phyloP scores from a whole-genome alignment of 2,797 vertebrate species.

The Melanogrammus aeglefinus region DNA sequence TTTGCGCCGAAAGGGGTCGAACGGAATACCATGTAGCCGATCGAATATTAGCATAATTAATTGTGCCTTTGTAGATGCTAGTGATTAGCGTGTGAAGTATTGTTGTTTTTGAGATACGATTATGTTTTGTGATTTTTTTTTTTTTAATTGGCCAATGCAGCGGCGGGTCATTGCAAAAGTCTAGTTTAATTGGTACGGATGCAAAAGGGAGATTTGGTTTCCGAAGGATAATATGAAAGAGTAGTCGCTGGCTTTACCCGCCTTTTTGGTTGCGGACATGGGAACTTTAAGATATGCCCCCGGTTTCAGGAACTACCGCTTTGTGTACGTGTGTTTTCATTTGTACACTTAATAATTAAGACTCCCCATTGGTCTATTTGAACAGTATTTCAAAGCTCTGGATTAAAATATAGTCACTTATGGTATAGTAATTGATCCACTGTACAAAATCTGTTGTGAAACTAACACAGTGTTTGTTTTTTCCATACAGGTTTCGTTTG shows the following conservation, averaged over 20 bases:
- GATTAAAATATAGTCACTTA: background rate
- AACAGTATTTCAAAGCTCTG: background rate
- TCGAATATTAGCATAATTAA: background rate
- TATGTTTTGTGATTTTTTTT: background rate
- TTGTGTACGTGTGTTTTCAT: background rate
- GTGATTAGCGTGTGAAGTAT: background rate
- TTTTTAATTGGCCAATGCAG: background rate
- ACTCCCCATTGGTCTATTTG: background rate
- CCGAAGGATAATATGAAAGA: background rate
- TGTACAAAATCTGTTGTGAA: conserved; percentile 5
- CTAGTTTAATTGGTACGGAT: background rate
- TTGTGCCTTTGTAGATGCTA: background rate
- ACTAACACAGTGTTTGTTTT: conserved; percentile 4
- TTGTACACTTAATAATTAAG: background rate
- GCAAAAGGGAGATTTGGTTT: background rate
- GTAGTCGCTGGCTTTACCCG: background rate
- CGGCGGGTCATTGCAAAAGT: background rate
- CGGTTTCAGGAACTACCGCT: background rate
- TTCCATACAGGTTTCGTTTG: conserved; percentile 32
- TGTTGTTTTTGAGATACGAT: conserved; percentile 1
- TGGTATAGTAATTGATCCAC: background rate
- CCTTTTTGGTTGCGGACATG: conserved; percentile 6
- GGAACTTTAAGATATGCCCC: background rate
- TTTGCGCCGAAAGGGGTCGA: conserved; percentile 7
- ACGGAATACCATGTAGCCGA: background rate